Conservation (phyloP, 2,113 vertebrate species). For the Dipodomys stephensi region DNA sequence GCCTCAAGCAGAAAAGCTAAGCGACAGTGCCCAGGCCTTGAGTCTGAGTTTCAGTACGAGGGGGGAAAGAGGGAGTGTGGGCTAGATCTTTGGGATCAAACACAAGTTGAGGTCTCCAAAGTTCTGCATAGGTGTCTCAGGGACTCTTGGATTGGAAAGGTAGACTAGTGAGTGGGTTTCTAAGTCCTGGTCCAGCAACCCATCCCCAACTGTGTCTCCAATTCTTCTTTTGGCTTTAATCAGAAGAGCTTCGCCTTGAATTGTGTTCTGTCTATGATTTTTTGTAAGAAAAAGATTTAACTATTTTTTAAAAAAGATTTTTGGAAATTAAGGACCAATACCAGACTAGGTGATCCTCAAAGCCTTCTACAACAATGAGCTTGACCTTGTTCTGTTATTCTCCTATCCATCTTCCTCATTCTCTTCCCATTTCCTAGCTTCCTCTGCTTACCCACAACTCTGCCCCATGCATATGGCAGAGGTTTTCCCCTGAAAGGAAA, state of each 20-base stretch:
- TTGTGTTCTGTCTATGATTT: neutral
- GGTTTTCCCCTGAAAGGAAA: neutral
- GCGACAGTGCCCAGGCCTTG: no score
- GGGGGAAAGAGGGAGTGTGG: neutral
- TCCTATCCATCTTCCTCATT: rapidly evolving
- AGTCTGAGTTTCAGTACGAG: no score
- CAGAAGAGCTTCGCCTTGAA: neutral
- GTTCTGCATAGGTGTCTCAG: neutral
- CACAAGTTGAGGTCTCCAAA: neutral
- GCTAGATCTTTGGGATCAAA: neutral
- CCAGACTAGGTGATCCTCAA: neutral
- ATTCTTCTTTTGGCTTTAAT: neutral
- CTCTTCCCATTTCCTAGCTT: neutral
- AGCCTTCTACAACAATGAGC: neutral
- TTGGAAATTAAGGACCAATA: neutral
- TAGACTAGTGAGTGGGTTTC: neutral
- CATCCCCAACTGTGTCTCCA: neutral
- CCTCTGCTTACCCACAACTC: neutral
- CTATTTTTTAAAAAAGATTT: neutral
- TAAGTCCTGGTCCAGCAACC: neutral
- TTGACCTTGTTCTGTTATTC: neutral
- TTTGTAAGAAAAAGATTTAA: neutral
- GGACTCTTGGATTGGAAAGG: slow-evolving; percentile 28
- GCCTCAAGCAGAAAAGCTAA: no score
- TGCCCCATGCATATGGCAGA: neutral